Base-by-base conservation (phyloP, 1,140 invertebrate genomes). In the Heterodera carotae region DNA sequence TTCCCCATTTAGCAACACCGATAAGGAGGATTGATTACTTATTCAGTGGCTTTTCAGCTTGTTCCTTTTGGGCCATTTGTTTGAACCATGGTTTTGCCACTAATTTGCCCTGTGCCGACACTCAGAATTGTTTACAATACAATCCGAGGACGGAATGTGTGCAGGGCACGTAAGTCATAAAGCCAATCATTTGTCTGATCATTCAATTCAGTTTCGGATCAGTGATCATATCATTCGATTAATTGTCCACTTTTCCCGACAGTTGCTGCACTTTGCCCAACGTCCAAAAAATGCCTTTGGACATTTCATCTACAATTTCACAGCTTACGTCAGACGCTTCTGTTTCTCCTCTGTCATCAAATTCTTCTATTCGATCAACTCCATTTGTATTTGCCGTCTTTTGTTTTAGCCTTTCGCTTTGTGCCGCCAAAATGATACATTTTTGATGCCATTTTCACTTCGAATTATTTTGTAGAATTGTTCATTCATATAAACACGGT, bases 101-200 rank as follows among this genome's bases (percentile, higher is more conserved):
- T n/a, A 74, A 74, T 12, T 31, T 74, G 56, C 72, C 72, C 0
- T 74, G 72, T 15, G 36, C 27, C 59, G 56, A 59, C 56, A 74
- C 31, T 25, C 36, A 56, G 18, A 29, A 33, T 25, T 74, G 72
- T 34, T 29, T 74, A 39, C 25, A 74, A 15, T 33, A 34, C n/a
- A 74, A 74, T 12, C 56, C 72, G 39, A 74, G 36, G 36, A 74
- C 72, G 25, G 72, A 74, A 62, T 74, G 72, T 25, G 72, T 74
- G 1, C 72, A 74, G n/a, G 72, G 72, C 10, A 74, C 72, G 72
- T 74, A 18, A 56, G 72, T 18, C 22, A 27, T 43, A 6, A 6
- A 18, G 12, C 22, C 39, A 18, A 22, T 18, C 2, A 31, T 15
- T 4, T 4, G 6, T 5, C 18, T 53, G 18, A 56, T 22, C 18